phyloP scores from a whole-genome alignment of 2,113 vertebrate species.

The Hipposideros armiger region DNA sequence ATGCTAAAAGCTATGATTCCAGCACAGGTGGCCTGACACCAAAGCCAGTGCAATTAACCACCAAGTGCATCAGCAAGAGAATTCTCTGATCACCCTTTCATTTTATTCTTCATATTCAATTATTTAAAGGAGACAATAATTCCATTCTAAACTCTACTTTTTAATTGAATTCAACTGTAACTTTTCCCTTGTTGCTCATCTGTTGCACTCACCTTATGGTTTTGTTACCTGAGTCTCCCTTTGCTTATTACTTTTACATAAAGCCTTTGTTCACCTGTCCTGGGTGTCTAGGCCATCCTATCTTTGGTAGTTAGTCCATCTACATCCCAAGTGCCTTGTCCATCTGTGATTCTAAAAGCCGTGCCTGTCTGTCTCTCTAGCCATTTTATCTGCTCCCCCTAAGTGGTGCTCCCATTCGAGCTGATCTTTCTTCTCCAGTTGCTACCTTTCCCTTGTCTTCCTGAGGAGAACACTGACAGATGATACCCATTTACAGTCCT shows the following conservation, averaged over 20 bases:
- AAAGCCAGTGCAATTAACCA: background rate
- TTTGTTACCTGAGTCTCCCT: background rate
- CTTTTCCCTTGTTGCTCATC: background rate
- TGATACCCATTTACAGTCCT: background rate
- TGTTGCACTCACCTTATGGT: background rate
- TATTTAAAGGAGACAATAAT: constrained; percentile 1
- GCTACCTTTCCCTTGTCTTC: background rate
- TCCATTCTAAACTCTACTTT: constrained; percentile 37
- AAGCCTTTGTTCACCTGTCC: background rate
- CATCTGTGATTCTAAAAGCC: background rate
- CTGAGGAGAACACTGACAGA: background rate
- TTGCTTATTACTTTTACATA: background rate
- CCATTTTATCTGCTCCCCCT: background rate
- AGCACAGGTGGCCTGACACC: background rate
- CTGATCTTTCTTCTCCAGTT: constrained; percentile 7
- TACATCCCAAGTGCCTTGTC: background rate
- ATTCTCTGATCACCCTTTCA: background rate
- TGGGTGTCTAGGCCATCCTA: background rate
- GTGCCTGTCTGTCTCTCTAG: background rate
- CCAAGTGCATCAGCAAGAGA: background rate
- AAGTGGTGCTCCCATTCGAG: background rate
- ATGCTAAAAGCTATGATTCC: constrained; percentile 11
- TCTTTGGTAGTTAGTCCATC: background rate
- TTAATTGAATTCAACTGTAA: background rate
- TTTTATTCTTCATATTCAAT: background rate